phyloP scores from a whole-genome alignment of 1,140 invertebrate genomes.

The Penaeus chinensis region DNA sequence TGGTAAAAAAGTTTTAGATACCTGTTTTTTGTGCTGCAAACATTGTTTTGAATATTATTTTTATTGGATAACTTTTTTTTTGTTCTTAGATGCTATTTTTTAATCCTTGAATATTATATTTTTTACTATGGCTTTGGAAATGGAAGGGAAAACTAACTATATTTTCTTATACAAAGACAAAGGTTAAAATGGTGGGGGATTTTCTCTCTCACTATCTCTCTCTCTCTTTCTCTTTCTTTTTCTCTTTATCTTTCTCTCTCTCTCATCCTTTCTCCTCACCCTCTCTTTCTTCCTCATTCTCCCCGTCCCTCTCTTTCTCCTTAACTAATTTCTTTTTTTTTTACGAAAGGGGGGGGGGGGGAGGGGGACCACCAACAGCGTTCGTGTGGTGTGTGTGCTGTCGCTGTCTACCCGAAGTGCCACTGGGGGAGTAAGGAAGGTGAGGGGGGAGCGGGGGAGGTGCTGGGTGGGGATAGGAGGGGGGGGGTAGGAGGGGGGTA shows the following conservation, averaged over 20 bases:
- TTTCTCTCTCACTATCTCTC: not conserved
- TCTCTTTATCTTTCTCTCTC: not conserved
- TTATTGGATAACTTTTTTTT: too few species aligned
- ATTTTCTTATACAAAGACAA: too few species aligned
- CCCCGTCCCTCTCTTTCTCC: not conserved
- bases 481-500: not conserved
- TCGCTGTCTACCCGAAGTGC: not conserved
- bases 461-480: not conserved
- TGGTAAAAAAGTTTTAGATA: too few species aligned
- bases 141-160: too few species aligned
- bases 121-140: too few species aligned
- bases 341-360: not conserved
- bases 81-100: too few species aligned
- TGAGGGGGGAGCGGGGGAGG: not conserved
- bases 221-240: not conserved
- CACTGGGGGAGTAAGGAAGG: not conserved
- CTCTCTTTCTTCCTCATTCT: not conserved
- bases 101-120: too few species aligned
- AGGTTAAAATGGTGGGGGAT: too few species aligned
- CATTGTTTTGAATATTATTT: too few species aligned
- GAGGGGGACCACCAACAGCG: not conserved
- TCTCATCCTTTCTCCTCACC: not conserved
- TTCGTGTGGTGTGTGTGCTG: not conserved
- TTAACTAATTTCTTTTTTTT: not conserved
- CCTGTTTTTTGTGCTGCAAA: too few species aligned